These are phyloP conservation scores for Gerris buenoi DNA, from an alignment of 1,140 invertebrate species.

Conservation along the genomic window DNA sequence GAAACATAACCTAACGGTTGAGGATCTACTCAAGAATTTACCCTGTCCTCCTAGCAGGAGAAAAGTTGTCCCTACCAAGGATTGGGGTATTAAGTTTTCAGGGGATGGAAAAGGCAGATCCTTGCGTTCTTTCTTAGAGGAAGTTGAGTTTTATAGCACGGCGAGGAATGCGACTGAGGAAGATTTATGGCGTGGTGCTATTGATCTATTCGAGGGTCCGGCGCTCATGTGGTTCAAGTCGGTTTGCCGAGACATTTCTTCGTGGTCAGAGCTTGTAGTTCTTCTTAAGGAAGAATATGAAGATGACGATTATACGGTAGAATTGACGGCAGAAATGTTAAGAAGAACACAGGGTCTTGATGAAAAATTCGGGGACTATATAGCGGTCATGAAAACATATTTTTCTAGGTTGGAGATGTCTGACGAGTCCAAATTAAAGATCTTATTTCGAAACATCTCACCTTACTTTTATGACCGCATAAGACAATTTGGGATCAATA, in stretches of 20 bases:
- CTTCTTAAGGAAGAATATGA: neutral
- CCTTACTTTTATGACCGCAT: neutral
- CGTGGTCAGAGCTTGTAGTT: neutral
- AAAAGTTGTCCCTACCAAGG: neutral
- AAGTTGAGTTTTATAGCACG: neutral
- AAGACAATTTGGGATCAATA: neutral
- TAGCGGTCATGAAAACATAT: neutral
- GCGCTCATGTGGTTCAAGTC: neutral
- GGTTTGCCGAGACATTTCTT: neutral
- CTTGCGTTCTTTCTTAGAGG: neutral
- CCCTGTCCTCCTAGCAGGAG: neutral
- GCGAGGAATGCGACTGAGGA: neutral
- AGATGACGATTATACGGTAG: neutral
- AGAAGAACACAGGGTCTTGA: neutral
- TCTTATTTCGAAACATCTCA: neutral
- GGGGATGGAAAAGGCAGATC: neutral
- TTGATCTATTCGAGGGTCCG: neutral
- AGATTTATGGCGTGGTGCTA: neutral
- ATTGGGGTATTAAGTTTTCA: neutral
- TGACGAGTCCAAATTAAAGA: neutral
- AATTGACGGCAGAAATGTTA: neutral
- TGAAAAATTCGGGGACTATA: neutral
- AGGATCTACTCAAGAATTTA: no score
- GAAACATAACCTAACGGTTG: no score
- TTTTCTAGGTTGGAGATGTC: neutral